phyloP scores from a whole-genome alignment of 1,140 invertebrate genomes.

The Cydia fagiglandana region DNA sequence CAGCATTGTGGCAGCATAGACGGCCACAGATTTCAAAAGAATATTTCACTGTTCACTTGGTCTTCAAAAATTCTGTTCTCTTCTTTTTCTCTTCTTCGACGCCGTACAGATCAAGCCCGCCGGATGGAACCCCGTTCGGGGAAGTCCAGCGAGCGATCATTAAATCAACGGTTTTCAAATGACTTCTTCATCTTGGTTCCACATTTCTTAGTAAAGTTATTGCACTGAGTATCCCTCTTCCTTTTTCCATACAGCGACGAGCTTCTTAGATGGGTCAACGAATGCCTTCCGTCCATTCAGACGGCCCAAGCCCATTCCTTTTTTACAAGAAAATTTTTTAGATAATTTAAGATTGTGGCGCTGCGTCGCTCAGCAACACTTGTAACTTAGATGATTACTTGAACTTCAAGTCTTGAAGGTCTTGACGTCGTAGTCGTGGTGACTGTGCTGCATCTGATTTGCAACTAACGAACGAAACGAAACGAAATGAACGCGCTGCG shows the following conservation, averaged over 20 bases:
- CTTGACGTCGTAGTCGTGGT: neutral
- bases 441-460: neutral
- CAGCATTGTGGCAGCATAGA: no score
- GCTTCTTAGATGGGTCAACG: neutral
- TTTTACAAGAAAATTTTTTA: neutral
- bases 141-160: conserved; percentile 10
- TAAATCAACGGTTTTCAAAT: neutral
- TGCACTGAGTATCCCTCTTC: neutral
- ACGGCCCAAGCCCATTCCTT: neutral
- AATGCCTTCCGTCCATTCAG: neutral
- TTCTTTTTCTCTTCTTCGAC: neutral
- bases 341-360: neutral
- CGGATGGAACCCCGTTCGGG: neutral
- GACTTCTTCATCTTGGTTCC: no score
- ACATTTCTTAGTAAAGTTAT: neutral
- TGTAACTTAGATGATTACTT: neutral
- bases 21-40: no score
- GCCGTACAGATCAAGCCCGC: neutral
- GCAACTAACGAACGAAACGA: neutral
- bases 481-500: no score
- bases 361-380: neutral
- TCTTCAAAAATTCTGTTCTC: neutral
- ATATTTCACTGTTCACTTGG: neutral
- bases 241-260: neutral
- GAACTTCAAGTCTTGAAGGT: neutral